These are phyloP conservation scores for Betta splendens DNA, from an alignment of 2,797 vertebrate species.

Conservation along the genomic window DNA sequence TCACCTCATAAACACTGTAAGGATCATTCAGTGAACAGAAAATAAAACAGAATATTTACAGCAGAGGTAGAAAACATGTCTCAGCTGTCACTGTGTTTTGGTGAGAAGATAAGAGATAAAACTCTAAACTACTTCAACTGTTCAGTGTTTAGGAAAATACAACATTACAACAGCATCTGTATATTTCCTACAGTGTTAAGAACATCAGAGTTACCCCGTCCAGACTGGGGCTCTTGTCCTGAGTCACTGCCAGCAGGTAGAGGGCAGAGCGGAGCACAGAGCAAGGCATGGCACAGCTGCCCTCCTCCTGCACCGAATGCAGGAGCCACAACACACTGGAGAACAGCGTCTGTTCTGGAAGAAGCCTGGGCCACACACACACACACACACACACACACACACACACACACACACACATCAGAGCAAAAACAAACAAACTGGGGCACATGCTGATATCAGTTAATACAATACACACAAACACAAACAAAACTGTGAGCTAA, in stretches of 20 bases:
- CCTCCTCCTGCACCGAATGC: slow-evolving; percentile 81
- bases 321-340: slow-evolving; percentile 83
- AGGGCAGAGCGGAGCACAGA: slow-evolving; percentile 85
- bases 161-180: too few relatives aligned
- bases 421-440: slow-evolving; percentile 8
- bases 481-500: not conserved
- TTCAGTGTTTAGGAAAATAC: not conserved
- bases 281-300: slow-evolving; percentile 73
- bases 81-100: slow-evolving; percentile 9
- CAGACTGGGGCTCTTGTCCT: slow-evolving; percentile 81
- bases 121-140: slow-evolving; percentile 5
- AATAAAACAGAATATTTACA: not conserved
- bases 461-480: slow-evolving; percentile 18
- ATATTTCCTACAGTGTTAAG: too few relatives aligned
- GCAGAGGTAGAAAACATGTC: not conserved
- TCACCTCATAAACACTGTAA: not conserved
- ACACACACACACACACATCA: slow-evolving; percentile 16
- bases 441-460: slow-evolving; percentile 17
- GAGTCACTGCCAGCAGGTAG: slow-evolving; percentile 89
- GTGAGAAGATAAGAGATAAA: not conserved
- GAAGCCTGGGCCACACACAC: slow-evolving; percentile 81
- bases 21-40: slow-evolving; percentile 16
- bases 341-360: slow-evolving; percentile 86
- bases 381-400: slow-evolving; percentile 51
- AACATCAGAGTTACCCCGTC: slow-evolving; percentile 82